Base-by-base conservation (phyloP, 1,140 invertebrate genomes). In the Notospermus geniculatus region DNA sequence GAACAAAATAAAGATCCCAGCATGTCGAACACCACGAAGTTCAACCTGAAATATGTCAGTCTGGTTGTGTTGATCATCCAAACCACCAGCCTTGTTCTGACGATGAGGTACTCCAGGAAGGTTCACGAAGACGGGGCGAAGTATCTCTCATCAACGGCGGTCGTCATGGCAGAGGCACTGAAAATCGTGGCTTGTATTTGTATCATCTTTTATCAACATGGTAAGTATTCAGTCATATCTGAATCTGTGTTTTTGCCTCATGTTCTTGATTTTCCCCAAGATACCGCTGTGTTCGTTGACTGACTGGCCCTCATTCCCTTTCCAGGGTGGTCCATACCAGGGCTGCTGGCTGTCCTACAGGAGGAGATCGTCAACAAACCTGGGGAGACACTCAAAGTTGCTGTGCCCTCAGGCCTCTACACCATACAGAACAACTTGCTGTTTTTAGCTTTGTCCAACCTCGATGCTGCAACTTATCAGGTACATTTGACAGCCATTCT, bases 381-480 rank as follows among this genome's bases (percentile, higher is more conserved):
- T 13, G 66, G 88, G 2, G 96, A 98, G 79, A 97, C 71, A 45
- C 22, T 75, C 2, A 78, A 78, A 66, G 91, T 97, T 30, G 92
- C 91, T 71, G 89, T 99, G 28, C 97, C 96, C 50, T 95, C 96
- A 1, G 85, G 97, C 69, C 85, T 99, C 0, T 99, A 99, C 75
- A 89, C 95, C 43, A 82, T 99, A 66, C 97, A 99, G 82, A 99
- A 99, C 79, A 98, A 98, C 85, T 85, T 99, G 53, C 83, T 99
- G 2, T 99, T 97, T 81, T 86, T 98, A 43, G 97, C 96, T 2
- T 90, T 96, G 25, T 94, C 93, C 19, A 95, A 99, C 86, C 85
- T 99, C 60, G 96, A 99, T 86, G 95, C 96, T 57, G 96, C 95
- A 17, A 98, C 95, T 22, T 95, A 95, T 85, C 97, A 99, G 87